Conservation (phyloP, 1,140 invertebrate species). For the Trichomalopsis sarcophagae region DNA sequence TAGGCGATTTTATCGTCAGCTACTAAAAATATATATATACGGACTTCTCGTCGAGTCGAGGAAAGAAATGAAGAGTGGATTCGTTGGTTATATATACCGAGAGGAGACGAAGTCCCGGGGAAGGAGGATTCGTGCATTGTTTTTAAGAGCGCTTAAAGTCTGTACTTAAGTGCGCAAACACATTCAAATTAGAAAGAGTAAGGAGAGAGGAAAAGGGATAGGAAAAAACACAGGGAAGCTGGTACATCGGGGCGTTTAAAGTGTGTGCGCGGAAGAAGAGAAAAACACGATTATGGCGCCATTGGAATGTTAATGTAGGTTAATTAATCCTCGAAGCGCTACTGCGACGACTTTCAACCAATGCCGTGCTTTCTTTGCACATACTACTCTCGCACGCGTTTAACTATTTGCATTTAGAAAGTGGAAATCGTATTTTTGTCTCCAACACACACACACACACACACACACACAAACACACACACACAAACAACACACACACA, state of each 20-base stretch:
- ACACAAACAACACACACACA: too few relatives aligned
- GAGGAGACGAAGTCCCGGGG: background rate
- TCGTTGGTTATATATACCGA: background rate
- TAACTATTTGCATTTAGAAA: too few relatives aligned
- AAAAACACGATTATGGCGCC: background rate
- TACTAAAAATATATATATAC: constrained; percentile 36
- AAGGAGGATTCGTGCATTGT: background rate
- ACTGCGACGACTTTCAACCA: background rate
- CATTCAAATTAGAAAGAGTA: too few relatives aligned
- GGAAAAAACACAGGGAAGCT: too few relatives aligned
- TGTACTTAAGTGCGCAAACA: background rate
- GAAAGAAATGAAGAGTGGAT: background rate
- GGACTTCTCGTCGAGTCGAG: background rate
- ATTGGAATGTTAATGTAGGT: background rate
- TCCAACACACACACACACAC: too few relatives aligned
- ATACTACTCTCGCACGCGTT: too few relatives aligned
- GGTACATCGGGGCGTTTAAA: background rate
- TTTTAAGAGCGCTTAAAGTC: background rate
- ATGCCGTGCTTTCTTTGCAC: too few relatives aligned
- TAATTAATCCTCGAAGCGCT: background rate
- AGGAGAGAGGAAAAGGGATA: too few relatives aligned
- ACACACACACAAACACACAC: too few relatives aligned
- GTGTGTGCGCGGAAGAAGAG: background rate
- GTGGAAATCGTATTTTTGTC: too few relatives aligned
- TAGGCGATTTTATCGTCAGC: constrained; percentile 13